These are phyloP conservation scores for Fragum fragum DNA, from an alignment of 2,888 invertebrate species.

Conservation along the genomic window DNA sequence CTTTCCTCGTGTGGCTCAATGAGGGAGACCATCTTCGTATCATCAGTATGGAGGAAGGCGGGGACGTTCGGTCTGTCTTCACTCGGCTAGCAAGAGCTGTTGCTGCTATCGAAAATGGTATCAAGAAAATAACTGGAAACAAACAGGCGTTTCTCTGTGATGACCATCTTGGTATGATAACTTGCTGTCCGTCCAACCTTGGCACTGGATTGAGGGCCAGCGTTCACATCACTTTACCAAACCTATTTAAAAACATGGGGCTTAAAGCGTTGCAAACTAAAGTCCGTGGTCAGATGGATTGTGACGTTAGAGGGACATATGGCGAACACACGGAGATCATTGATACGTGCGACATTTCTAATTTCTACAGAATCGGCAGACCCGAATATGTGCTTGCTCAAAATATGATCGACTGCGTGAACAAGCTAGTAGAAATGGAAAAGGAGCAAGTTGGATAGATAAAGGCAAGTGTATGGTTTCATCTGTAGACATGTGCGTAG, in stretches of 20 bases:
- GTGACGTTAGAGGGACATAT: slow-evolving; percentile 35
- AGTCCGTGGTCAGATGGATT: slow-evolving; percentile 17
- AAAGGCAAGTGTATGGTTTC: too few species aligned
- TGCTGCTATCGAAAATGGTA: slow-evolving; percentile 32
- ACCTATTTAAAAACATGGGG: slow-evolving; percentile 40
- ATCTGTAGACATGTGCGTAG: too few species aligned
- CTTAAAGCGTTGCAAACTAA: slow-evolving; percentile 20
- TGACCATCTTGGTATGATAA: slow-evolving; percentile 46
- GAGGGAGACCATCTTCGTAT: slow-evolving; percentile 96
- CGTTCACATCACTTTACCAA: slow-evolving; percentile 48
- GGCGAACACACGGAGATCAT: slow-evolving; percentile 33
- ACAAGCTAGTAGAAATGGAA: slow-evolving; percentile 37
- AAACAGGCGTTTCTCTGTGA: slow-evolving; percentile 25
- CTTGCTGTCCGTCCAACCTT: slow-evolving; percentile 55
- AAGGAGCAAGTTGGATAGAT: too few species aligned
- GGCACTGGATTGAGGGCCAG: slow-evolving; percentile 50
- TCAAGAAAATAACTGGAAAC: slow-evolving; percentile 27
- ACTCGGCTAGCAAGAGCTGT: slow-evolving; percentile 73
- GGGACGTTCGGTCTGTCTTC: slow-evolving; percentile 79
- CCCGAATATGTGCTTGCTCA: slow-evolving; percentile 37
- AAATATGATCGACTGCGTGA: slow-evolving; percentile 41
- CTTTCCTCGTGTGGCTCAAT: slow-evolving; percentile 95
- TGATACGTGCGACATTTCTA: slow-evolving; percentile 34
- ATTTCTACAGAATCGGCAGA: slow-evolving; percentile 27
- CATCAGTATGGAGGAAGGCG: slow-evolving; percentile 90